phyloP scores from a whole-genome alignment of 2,113 vertebrate species.

The Tragelaphus strepsiceros region DNA sequence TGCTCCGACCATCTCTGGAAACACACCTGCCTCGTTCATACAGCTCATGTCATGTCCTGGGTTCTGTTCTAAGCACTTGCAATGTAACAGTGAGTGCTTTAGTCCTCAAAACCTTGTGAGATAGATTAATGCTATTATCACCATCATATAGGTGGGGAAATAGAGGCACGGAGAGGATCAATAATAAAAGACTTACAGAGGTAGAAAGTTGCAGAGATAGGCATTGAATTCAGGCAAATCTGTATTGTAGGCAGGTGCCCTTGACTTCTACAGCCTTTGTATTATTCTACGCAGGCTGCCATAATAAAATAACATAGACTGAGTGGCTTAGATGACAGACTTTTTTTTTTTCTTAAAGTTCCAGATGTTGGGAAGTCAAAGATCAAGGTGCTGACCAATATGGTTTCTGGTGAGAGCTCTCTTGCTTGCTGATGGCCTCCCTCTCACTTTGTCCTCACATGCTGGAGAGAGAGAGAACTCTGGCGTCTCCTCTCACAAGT shows the following conservation, averaged over 20 bases:
- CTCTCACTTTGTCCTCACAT: background rate
- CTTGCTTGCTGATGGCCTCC: no score
- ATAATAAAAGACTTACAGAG: background rate
- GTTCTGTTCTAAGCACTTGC: background rate
- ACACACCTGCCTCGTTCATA: no score
- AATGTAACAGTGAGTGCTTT: no score
- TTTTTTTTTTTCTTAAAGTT: background rate
- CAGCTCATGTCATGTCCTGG: accelerated
- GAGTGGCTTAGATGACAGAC: background rate
- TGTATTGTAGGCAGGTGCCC: background rate
- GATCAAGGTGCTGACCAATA: background rate
- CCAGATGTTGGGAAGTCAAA: background rate
- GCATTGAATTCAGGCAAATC: background rate
- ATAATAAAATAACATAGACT: no score
- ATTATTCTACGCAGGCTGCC: background rate
- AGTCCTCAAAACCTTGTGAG: background rate
- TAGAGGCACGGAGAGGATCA: background rate
- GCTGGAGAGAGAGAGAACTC: background rate
- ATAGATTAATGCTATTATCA: no score
- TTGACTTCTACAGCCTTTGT: background rate
- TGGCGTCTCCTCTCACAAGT: background rate
- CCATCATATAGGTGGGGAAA: background rate
- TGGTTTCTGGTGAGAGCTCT: background rate
- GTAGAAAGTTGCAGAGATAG: background rate
- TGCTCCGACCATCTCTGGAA: background rate